Percentiles rank a stretch among this genome's conserved stretches.
phyloP scores from a whole-genome alignment of 1,140 invertebrate genomes.

The Conus betulinus region DNA sequence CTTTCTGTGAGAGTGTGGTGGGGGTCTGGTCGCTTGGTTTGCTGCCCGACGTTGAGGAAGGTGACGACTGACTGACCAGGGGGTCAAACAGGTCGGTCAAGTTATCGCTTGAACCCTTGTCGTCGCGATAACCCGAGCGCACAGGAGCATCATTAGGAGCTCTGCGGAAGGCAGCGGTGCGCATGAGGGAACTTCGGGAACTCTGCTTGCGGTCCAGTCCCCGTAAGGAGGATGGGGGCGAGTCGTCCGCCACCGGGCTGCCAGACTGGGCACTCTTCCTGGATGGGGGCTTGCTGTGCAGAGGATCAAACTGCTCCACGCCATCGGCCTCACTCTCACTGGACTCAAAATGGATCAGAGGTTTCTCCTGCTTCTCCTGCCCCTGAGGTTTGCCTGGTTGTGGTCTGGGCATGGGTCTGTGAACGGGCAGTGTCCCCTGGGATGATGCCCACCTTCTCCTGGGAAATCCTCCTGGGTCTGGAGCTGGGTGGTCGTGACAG shows the following conservation, averaged over 20 bases:
- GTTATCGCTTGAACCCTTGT: neutral
- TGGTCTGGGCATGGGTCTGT: neutral
- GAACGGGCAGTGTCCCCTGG: neutral
- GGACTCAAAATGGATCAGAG: constrained; percentile 28
- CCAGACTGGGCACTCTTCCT: neutral
- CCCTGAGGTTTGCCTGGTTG: neutral
- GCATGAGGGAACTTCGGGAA: constrained; percentile 27
- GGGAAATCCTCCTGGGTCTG: neutral
- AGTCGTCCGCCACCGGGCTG: too few relatives aligned
- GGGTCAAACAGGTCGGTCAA: constrained; percentile 30
- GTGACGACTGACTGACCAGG: neutral
- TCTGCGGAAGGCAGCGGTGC: constrained; percentile 5
- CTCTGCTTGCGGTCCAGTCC: constrained; percentile 8
- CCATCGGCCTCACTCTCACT: constrained; percentile 28
- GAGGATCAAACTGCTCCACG: constrained; percentile 31
- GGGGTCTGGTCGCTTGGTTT: neutral
- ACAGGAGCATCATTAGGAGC: neutral
- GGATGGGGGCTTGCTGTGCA: neutral
- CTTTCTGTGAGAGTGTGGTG: neutral
- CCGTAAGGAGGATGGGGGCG: neutral
- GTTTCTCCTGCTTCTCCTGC: neutral
- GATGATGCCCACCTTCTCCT: neutral
- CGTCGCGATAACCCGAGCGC: constrained; percentile 10
- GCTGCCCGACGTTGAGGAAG: neutral
- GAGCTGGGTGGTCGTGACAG: neutral